Conservation (phyloP, 2,113 vertebrate species). For the Charadrius vociferus region DNA sequence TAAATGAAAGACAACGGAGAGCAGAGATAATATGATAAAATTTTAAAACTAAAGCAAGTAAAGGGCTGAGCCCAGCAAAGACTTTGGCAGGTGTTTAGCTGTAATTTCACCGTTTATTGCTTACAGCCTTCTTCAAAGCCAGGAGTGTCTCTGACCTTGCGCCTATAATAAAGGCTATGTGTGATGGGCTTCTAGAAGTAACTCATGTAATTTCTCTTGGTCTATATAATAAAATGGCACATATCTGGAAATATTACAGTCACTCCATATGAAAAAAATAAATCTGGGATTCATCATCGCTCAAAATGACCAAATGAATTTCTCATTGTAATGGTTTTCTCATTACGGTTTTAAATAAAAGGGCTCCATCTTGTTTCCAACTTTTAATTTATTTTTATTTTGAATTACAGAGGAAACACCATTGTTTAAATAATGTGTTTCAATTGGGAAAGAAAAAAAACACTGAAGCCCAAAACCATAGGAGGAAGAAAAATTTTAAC, state of each 20-base stretch:
- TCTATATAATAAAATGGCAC: not conserved
- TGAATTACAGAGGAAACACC: slow-evolving; percentile 9
- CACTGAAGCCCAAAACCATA: not conserved
- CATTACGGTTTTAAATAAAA: slow-evolving; percentile 20
- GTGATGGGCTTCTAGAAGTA: not conserved
- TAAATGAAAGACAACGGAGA: not conserved
- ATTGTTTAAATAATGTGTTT: slow-evolving; percentile 36
- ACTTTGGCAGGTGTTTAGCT: not conserved
- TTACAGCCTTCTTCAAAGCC: not conserved
- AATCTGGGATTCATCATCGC: not conserved
- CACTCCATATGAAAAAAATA: not conserved
- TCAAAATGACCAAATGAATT: not conserved
- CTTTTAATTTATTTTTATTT: not conserved
- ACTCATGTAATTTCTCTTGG: not conserved
- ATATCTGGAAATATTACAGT: not conserved
- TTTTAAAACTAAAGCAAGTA: slow-evolving; percentile 5
- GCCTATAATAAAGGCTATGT: not conserved
- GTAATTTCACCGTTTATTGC: not conserved
- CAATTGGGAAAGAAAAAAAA: not conserved
- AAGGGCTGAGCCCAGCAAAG: not conserved
- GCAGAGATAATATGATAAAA: not conserved
- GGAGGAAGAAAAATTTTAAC: slow-evolving; percentile 44
- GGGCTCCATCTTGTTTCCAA: not conserved
- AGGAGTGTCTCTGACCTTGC: not conserved
- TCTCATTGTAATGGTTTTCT: not conserved